Evolutionary conservation across 92 coral and sea anemone genomes (phyloP).

Genomic region (Plumapathes pennacea): DNA sequence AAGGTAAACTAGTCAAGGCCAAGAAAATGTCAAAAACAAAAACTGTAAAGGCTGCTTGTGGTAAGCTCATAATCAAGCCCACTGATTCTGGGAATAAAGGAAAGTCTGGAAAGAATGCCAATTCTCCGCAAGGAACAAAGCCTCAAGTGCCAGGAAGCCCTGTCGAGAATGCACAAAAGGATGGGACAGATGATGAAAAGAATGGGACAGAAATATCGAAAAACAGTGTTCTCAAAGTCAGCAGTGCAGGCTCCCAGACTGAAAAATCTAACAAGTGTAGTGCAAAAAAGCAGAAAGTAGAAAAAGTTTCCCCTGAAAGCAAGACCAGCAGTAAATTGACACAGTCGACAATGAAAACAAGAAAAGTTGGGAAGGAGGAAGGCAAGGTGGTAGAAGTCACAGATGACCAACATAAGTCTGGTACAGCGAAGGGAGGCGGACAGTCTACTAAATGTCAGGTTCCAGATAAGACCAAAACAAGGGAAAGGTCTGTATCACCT

Average conservation of each 20-base stretch:
- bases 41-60: conserved; percentile 9
- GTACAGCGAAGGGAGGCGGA: too few relatives aligned
- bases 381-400: too few relatives aligned
- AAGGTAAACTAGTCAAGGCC: conserved; percentile 52
- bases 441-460: too few relatives aligned
- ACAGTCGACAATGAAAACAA: too few relatives aligned
- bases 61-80: too few relatives aligned
- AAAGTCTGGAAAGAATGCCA: too few relatives aligned
- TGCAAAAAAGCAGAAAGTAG: conserved; percentile 1
- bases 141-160: conserved; percentile 17
- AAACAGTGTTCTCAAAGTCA: conserved; percentile 8
- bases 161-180: conserved; percentile 14
- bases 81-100: too few relatives aligned
- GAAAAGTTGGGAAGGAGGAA: too few relatives aligned
- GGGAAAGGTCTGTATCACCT: background rate
- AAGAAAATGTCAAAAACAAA: conserved; percentile 27
- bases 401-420: too few relatives aligned
- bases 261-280: conserved; percentile 6
- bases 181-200: conserved; percentile 7
- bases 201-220: conserved; percentile 14
- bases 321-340: too few relatives aligned
- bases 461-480: conserved; percentile 13
- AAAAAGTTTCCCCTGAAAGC: too few relatives aligned
- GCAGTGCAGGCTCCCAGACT: background rate
- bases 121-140: too few relatives aligned